These are phyloP conservation scores for Ormia ochracea DNA, from an alignment of 2,888 invertebrate genomes.

Conservation along the genomic window DNA sequence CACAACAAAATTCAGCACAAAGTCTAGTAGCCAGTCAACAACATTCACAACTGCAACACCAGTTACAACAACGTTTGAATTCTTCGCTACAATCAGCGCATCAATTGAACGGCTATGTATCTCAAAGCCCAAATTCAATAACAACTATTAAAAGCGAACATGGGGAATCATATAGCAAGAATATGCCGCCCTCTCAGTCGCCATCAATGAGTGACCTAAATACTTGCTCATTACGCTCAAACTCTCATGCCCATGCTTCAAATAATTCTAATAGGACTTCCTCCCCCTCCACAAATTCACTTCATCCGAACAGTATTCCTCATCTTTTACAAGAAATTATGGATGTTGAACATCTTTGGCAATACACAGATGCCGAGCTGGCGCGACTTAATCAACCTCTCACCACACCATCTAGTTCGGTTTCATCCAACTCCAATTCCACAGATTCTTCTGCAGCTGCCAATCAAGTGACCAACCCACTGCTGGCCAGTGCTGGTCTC, in stretches of 20 bases:
- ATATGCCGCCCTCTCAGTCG: constrained; percentile 52
- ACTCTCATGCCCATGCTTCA: constrained; percentile 55
- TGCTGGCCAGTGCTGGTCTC: constrained; percentile 79
- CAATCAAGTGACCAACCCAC: constrained; percentile 78
- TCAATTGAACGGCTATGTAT: constrained; percentile 40
- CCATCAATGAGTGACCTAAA: constrained; percentile 59
- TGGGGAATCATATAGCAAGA: constrained; percentile 55
- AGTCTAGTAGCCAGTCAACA: constrained; percentile 63
- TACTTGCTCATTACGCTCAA: constrained; percentile 46
- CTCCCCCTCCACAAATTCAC: constrained; percentile 29
- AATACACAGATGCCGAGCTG: constrained; percentile 91
- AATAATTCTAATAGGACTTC: constrained; percentile 40
- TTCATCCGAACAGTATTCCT: constrained; percentile 54
- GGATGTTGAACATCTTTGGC: constrained; percentile 97
- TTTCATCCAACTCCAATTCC: constrained; percentile 66
- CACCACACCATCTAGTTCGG: constrained; percentile 69
- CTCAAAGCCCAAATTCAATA: constrained; percentile 2
- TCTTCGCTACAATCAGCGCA: constrained; percentile 65
- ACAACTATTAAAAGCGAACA: constrained; percentile 78
- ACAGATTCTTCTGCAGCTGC: constrained; percentile 65
- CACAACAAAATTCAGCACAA: constrained; percentile 61
- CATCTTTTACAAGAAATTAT: constrained; percentile 87
- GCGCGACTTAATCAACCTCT: constrained; percentile 80
- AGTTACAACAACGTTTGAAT: constrained; percentile 65
- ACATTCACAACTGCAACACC: constrained; percentile 59